A percentile compares a stretch with the other conserved stretches of the same genome.
These are phyloP conservation scores for Onchidella celtica DNA, from an alignment of 2,888 invertebrate species.

Conservation along the genomic window DNA sequence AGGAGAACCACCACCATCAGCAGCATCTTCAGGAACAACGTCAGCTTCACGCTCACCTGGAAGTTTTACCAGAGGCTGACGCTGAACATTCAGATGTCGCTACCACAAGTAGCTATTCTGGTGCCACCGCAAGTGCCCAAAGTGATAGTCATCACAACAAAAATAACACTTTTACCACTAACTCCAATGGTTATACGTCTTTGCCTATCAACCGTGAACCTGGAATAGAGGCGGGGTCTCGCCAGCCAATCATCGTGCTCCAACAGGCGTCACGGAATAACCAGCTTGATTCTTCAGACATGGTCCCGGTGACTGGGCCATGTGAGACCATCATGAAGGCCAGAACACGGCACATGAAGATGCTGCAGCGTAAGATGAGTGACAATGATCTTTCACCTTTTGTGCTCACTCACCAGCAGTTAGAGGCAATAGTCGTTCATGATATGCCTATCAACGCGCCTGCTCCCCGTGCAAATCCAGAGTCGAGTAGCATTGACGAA, in stretches of 20 bases:
- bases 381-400: slow-evolving; percentile 67
- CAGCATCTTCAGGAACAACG: not conserved
- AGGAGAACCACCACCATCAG: not conserved
- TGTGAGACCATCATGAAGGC: slow-evolving; percentile 59
- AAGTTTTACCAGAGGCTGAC: not conserved
- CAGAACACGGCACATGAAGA: slow-evolving; percentile 62
- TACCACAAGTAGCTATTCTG: not conserved
- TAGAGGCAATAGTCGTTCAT: slow-evolving; percentile 71
- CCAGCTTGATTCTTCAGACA: slow-evolving; percentile 53
- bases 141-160: too few relatives aligned
- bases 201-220: not conserved
- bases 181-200: not conserved
- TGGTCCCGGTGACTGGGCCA: slow-evolving; percentile 30
- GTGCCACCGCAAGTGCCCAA: slow-evolving; percentile 55
- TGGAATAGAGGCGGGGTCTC: slow-evolving; percentile 47
- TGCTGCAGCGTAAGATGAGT: slow-evolving; percentile 64
- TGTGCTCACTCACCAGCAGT: slow-evolving; percentile 61
- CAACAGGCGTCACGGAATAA: slow-evolving; percentile 62
- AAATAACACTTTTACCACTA: not conserved
- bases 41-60: slow-evolving; percentile 35
- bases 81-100: not conserved
- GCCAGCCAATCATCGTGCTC: slow-evolving; percentile 68
- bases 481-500: not conserved
- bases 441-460: slow-evolving; percentile 59
- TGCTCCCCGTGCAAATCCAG: not conserved